Conservation (phyloP, 2,113 vertebrate species). For the Naja naja region DNA sequence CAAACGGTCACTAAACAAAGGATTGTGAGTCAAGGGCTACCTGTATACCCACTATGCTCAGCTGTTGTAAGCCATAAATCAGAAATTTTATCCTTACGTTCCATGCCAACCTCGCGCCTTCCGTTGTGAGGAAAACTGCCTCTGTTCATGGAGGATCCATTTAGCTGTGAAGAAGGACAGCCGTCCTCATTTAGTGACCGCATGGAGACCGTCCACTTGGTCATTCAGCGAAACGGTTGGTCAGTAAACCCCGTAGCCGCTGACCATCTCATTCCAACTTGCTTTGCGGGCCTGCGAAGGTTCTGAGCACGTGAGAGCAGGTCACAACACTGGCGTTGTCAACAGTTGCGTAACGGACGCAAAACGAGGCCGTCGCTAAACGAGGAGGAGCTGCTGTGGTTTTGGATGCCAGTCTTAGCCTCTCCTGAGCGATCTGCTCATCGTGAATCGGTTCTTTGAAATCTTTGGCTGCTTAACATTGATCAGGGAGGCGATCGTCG, state of each 20-base stretch:
- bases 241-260: background rate
- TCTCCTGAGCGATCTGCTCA: background rate
- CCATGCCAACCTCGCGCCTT: no score
- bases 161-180: background rate
- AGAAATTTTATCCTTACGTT: background rate
- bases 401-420: background rate
- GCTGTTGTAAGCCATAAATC: background rate
- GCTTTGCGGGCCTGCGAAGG: background rate
- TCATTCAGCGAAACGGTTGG: background rate
- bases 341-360: background rate
- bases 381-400: background rate
- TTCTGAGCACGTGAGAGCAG: background rate
- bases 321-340: background rate
- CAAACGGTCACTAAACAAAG: background rate
- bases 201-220: background rate
- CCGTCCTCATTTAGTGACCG: background rate
- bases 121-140: background rate
- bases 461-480: background rate
- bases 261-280: background rate
- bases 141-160: background rate
- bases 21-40: no score
- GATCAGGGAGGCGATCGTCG: background rate
- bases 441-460: background rate
- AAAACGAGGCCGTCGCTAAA: background rate
- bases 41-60: background rate